Base-by-base conservation (phyloP, 2,888 invertebrate genomes). In the Plagodis dolabraria region DNA sequence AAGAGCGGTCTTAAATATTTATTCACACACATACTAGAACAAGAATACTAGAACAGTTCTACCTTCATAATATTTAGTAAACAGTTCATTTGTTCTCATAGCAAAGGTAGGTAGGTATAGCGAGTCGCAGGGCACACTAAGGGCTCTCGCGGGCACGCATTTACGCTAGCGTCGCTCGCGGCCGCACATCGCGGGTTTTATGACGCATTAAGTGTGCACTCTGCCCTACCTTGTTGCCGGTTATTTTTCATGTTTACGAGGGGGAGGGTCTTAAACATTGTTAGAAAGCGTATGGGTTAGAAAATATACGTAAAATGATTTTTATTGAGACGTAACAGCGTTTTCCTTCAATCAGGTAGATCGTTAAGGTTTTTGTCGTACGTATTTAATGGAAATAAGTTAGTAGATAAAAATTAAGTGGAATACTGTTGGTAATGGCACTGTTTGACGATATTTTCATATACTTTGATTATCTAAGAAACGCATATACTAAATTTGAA, bases 181-280 rank as follows among this genome's bases (percentile, higher is more conserved):
- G 47, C 65, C 54, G 64, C 63, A 66, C 64, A 65, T 63, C 63
- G 62, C 53, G 60, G 61, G 66, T 55, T 65, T 68, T 61, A 60
- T 51, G 60, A 57, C 52, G 57, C 60, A 60, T 60, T 60, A 60
- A 60, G 62, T 62, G 68, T 65, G 54, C 61, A 52, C 55, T 61
- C 57, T 11, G 61, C 59, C 57, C 62, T 57, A 61, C 53, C 45
- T 60, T 60, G 55, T 60, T 51, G 50, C 50, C 33, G 43, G 60
- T 55, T 60, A 55, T 60, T 60, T 55, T 60, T 60, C 60, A 60
- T 60, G 44, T 55, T 60, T 55, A 60, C 34, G 60, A 60, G 7
- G 54, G 42, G 47, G 38, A 8, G 40, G 43, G 40, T 47, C 35
- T 47, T 10, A 49, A 49, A 34, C 58, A 7, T 12, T 43, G 43